Conservation (phyloP, 2,113 vertebrate genomes). For the Manacus vitellinus region DNA sequence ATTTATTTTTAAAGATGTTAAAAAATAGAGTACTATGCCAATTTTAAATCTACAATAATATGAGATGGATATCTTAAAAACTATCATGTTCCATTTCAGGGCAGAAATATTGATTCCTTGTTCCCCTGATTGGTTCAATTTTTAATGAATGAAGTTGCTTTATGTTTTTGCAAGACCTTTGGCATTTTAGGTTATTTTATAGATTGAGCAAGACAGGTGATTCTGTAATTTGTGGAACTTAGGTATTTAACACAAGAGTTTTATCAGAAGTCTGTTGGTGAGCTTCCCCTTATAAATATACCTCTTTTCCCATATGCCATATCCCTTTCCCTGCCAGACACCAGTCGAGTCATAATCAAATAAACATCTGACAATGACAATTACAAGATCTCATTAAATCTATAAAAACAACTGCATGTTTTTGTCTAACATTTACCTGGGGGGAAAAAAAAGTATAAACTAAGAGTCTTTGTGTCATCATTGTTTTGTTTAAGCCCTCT, state of each 20-base stretch:
- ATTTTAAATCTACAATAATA: neutral
- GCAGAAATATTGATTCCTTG: neutral
- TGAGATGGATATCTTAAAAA: neutral
- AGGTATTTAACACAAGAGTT: neutral
- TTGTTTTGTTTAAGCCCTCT: neutral
- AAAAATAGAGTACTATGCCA: neutral
- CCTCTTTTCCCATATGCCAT: neutral
- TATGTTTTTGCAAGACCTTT: neutral
- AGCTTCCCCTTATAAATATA: neutral
- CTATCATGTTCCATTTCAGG: neutral
- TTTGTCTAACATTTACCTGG: neutral
- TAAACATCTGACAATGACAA: neutral
- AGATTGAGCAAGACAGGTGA: neutral
- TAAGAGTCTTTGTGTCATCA: neutral
- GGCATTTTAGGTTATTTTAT: neutral
- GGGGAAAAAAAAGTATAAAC: neutral
- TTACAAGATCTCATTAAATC: neutral
- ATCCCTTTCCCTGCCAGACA: neutral
- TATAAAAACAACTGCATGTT: neutral
- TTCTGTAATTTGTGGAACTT: neutral
- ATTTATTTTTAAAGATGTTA: neutral
- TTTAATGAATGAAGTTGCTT: neutral
- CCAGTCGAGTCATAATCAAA: neutral
- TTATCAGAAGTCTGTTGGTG: neutral
- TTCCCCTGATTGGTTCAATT: neutral